Percentiles rank a stretch among this genome's conserved stretches.
Conservation (phyloP, 1,140 invertebrate genomes). For the Yoshiicerus persimilis region DNA sequence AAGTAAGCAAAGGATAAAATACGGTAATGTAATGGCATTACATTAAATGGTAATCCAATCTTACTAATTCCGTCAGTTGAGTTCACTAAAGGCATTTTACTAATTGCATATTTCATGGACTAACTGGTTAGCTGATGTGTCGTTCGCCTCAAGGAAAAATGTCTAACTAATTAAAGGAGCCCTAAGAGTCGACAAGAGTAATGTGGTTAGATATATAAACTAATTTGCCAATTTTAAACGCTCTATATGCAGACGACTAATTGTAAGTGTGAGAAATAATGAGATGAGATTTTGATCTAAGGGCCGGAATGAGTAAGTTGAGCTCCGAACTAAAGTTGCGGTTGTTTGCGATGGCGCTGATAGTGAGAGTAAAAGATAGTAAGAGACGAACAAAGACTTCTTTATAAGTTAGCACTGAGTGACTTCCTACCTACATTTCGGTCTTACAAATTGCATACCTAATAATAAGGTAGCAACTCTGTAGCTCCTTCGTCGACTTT, state of each 20-base stretch:
- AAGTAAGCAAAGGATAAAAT: neutral
- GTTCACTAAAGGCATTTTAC: neutral
- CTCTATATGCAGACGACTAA: neutral
- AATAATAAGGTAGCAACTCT: neutral
- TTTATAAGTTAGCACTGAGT: neutral
- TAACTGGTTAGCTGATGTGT: neutral
- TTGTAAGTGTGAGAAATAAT: slow-evolving; percentile 17
- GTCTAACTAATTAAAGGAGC: neutral
- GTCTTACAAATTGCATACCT: neutral
- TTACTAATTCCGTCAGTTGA: neutral
- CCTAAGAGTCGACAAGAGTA: neutral
- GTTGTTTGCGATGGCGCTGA: neutral
- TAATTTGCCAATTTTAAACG: slow-evolving; percentile 19
- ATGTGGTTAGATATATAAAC: neutral
- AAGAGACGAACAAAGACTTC: neutral
- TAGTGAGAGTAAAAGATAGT: neutral
- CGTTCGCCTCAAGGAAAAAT: neutral
- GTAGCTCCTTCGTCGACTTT: neutral
- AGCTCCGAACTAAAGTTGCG: neutral
- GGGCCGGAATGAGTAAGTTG: neutral
- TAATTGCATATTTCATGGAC: neutral
- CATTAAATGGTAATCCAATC: neutral
- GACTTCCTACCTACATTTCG: neutral
- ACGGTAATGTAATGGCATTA: neutral
- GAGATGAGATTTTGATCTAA: neutral